Percentiles rank a stretch among this genome's conserved stretches.
phyloP scores from a whole-genome alignment of 2,888 invertebrate species.

The Danaus chrysippus region DNA sequence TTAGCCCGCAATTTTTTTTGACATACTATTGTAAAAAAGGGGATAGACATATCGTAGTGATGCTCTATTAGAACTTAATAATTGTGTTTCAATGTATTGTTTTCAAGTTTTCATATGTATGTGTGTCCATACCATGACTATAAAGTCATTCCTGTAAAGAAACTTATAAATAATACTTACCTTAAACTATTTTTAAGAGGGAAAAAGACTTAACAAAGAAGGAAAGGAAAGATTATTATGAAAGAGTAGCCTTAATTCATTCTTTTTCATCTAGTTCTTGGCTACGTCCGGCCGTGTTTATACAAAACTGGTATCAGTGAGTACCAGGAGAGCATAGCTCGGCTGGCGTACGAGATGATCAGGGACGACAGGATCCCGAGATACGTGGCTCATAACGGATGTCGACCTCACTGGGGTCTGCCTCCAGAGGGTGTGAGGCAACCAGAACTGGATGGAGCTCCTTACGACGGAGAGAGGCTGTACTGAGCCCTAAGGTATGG shows the following conservation, averaged over 20 bases:
- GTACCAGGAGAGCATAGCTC: slow-evolving; percentile 61
- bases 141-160: no score
- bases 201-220: no score
- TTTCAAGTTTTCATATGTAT: no score
- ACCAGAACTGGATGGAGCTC: slow-evolving; percentile 60
- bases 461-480: slow-evolving; percentile 62
- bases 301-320: slow-evolving; percentile 62
- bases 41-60: no score
- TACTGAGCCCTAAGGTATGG: slow-evolving; percentile 47
- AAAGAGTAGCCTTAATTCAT: not conserved
- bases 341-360: slow-evolving; percentile 65
- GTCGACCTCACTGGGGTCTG: slow-evolving; percentile 58
- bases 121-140: no score
- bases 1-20: no score
- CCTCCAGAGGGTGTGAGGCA: slow-evolving; percentile 63
- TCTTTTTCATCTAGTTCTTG: slow-evolving; percentile 45
- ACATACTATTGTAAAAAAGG: no score
- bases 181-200: no score
- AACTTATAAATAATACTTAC: no score
- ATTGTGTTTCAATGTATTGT: no score
- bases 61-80: no score
- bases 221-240: not conserved
- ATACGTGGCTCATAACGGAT: slow-evolving; percentile 60
- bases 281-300: slow-evolving; percentile 56
- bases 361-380: slow-evolving; percentile 59